These are phyloP conservation scores for Cochlearius cochlearius DNA, from an alignment of 2,113 vertebrate species.

Conservation along the genomic window DNA sequence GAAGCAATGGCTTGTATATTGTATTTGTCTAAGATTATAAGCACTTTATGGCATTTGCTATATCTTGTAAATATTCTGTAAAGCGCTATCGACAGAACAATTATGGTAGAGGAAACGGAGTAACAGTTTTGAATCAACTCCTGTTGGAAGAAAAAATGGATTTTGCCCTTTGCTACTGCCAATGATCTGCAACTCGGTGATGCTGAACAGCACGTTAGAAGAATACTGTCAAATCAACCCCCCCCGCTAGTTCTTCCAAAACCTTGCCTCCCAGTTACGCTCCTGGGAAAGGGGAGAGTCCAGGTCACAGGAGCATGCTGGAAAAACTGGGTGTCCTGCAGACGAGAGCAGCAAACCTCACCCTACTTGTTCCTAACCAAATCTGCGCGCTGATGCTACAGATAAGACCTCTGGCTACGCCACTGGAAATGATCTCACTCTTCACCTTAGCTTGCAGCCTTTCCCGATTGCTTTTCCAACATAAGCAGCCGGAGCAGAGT, in stretches of 20 bases:
- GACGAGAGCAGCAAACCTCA: background rate
- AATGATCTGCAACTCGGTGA: background rate
- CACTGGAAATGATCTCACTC: background rate
- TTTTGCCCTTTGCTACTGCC: background rate
- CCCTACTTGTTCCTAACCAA: background rate
- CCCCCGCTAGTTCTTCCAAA: background rate
- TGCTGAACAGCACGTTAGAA: background rate
- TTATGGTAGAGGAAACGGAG: background rate
- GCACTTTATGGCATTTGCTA: conserved; percentile 2
- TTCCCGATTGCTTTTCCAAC: background rate
- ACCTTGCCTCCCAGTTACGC: background rate
- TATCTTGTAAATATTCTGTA: conserved; percentile 39
- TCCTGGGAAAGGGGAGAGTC: background rate
- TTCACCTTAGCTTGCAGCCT: background rate
- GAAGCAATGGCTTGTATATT: background rate
- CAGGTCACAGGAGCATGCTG: fast-evolving
- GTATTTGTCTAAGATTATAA: conserved; percentile 43
- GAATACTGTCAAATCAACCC: background rate
- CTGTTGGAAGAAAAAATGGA: background rate
- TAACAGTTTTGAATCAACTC: conserved; percentile 17
- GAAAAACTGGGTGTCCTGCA: background rate
- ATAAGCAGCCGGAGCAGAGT: background rate
- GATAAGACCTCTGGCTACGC: background rate
- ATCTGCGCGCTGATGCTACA: background rate
- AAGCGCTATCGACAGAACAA: background rate